Evolutionary conservation across 2,888 invertebrate species (phyloP), one percentile per base, ranked within the genome.

Genomic region (Diachrysia chrysitis): DNA sequence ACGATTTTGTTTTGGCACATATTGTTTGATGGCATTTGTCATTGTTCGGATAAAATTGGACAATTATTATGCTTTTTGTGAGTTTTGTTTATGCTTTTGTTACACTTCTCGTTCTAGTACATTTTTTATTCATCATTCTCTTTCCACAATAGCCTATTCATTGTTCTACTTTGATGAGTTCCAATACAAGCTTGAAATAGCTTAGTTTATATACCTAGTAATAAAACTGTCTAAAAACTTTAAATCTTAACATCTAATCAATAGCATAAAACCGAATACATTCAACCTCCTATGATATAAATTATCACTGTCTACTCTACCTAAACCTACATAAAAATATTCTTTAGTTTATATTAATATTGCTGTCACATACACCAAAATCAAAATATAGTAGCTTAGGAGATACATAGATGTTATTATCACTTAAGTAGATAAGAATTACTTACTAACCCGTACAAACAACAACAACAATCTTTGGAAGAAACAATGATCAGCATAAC

Each of bases 11-110:
- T 58, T 80, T 72, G 66, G 71, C 66, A 74, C 63, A n/a, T n/a
- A n/a, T 42, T n/a, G 42, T 54, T 71, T 35, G 42, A 48, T 57
- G 35, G 57, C 16, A 17, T 63, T 6, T 19, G 46, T 69, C 60
- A 73, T 76, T 70, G 71, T 76, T 76, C 58, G 53, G 42, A 55
- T 60, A 35, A 48, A 55, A 23, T 58, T 64, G 61, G 58, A n/a
- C 63, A 54, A 42, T 59, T 37, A 37, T n/a, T n/a, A n/a, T 54
- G 46, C 14, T 48, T 12, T 51, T 16, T 2, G 14, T 23, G 16
- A 37, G 37, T 23, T 51, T 51, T 42, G n/a, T n/a, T n/a, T n/a
- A n/a, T n/a, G n/a, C n/a, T n/a, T n/a, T n/a, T n/a, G 16, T 7
- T 42, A n/a, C n/a, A n/a, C n/a, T 16, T 42, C n/a, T 7, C 42